A percentile compares a stretch with the other conserved stretches of the same genome.
phyloP scores from a whole-genome alignment of 2,888 invertebrate genomes.

The Dilophus febrilis region DNA sequence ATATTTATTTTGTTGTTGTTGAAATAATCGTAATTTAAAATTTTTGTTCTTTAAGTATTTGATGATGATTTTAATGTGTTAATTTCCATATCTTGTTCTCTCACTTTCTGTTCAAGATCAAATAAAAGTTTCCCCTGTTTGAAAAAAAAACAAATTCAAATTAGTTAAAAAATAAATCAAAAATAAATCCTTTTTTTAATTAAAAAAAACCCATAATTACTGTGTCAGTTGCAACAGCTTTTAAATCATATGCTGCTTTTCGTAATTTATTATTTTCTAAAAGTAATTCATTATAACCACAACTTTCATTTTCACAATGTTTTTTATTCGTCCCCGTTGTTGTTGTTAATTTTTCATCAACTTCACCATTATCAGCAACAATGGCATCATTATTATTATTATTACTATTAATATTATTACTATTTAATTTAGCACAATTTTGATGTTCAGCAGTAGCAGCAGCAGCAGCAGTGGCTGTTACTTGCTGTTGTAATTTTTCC shows the following conservation, averaged over 20 bases:
- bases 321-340: not conserved
- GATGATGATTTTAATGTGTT: no score
- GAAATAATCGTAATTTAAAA: no score
- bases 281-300: constrained; percentile 27
- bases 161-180: not conserved
- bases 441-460: no score
- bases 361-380: not conserved
- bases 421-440: constrained; percentile 8
- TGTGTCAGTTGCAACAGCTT: constrained; percentile 58
- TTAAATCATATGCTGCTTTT: constrained; percentile 48
- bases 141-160: constrained; percentile 8
- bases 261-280: constrained; percentile 47
- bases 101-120: constrained; percentile 26
- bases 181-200: not conserved
- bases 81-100: constrained; percentile 21
- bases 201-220: constrained; percentile 32
- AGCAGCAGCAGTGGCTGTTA: not conserved
- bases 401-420: constrained; percentile 6
- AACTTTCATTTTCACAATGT: constrained; percentile 6
- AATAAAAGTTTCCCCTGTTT: constrained; percentile 25
- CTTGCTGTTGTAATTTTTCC: constrained; percentile 7
- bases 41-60: no score
- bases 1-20: no score
- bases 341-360: not conserved
- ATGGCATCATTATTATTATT: constrained; percentile 1